Evolutionary conservation across 2,888 invertebrate species (phyloP).

Genomic region (Timema cristinae): DNA sequence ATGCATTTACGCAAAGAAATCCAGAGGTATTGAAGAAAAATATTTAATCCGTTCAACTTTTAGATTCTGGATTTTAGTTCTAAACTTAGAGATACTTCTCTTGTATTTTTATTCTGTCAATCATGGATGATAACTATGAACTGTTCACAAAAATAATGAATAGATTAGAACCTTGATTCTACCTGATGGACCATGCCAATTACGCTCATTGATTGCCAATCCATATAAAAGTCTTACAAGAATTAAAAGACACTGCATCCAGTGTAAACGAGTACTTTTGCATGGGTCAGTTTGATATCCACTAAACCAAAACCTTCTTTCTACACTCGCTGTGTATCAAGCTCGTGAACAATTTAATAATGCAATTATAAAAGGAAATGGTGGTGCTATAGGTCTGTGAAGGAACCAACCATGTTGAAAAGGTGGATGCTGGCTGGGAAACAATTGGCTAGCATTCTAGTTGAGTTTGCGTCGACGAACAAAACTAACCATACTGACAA

Average conservation of each 20-base stretch:
- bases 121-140: not conserved
- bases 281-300: not conserved
- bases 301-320: not conserved
- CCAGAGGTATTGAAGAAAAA: not conserved
- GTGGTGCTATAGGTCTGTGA: not conserved
- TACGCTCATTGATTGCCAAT: not conserved
- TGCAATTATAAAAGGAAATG: not conserved
- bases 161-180: not conserved
- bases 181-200: not conserved
- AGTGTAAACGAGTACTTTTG: not conserved
- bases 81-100: conserved; percentile 1
- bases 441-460: not conserved
- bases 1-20: conserved; percentile 3
- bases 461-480: not conserved
- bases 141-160: not conserved
- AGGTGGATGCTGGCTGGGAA: not conserved
- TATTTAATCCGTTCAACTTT: not conserved
- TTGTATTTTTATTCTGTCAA: not conserved
- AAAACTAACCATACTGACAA: not conserved
- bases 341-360: not conserved
- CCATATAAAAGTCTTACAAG: not conserved
- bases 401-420: not conserved
- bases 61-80: not conserved
- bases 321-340: not conserved
- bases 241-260: not conserved